Percentiles rank a stretch among this genome's conserved stretches.
phyloP scores from a whole-genome alignment of 2,888 invertebrate genomes.

The Drosophila antonietae region DNA sequence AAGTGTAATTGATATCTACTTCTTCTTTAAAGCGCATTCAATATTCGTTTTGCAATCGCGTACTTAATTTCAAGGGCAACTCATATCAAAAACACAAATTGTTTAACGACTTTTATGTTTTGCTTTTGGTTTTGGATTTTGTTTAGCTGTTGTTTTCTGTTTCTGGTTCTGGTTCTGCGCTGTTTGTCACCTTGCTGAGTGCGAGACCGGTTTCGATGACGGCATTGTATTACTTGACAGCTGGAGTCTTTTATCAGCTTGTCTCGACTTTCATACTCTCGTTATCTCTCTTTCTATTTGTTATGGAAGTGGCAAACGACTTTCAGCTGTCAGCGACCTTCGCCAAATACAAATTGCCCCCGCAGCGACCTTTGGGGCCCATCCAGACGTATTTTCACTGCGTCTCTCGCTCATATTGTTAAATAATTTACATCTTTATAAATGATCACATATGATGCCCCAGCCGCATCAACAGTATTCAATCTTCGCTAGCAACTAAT shows the following conservation, averaged over 20 bases:
- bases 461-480: constrained; percentile 21
- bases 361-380: constrained; percentile 15
- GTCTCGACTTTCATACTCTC: constrained; percentile 26
- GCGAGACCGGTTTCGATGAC: constrained; percentile 51
- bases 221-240: constrained; percentile 55
- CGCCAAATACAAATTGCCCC: constrained; percentile 57
- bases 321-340: constrained; percentile 37
- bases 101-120: constrained; percentile 65
- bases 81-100: constrained; percentile 66
- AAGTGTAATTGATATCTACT: neutral
- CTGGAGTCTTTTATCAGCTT: constrained; percentile 59
- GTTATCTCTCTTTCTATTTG: constrained; percentile 12
- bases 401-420: constrained; percentile 16
- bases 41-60: constrained; percentile 5
- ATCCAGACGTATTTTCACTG: neutral
- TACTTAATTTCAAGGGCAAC: constrained; percentile 66
- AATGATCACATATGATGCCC: constrained; percentile 45
- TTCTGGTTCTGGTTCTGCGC: constrained; percentile 36
- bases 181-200: constrained; percentile 68
- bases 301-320: constrained; percentile 45
- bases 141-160: constrained; percentile 30
- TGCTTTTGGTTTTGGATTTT: constrained; percentile 28
- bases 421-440: constrained; percentile 39
- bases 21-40: neutral
- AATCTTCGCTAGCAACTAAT: constrained; percentile 42